Percentiles rank a stretch among this genome's conserved stretches.
These are phyloP conservation scores for Sphenodon punctatus DNA, from an alignment of 2,797 vertebrate species.

Conservation along the genomic window DNA sequence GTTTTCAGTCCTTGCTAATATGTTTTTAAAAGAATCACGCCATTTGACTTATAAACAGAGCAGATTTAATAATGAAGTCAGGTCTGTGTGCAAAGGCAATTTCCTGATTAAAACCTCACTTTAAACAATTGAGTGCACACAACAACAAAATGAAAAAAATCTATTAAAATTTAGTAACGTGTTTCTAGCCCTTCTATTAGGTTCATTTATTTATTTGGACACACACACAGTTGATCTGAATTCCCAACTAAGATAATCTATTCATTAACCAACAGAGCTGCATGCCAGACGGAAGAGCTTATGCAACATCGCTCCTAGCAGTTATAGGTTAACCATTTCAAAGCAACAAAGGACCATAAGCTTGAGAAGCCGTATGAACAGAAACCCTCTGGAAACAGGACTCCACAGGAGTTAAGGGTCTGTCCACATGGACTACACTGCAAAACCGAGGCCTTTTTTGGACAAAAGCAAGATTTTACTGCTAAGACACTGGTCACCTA, in stretches of 20 bases:
- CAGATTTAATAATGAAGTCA: too few species aligned
- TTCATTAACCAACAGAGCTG: not conserved
- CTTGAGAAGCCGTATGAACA: not conserved
- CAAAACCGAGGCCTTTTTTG: not conserved
- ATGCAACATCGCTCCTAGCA: not conserved
- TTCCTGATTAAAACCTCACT: not conserved
- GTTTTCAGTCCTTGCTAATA: too few species aligned
- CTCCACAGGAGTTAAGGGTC: rapidly evolving
- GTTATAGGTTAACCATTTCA: not conserved
- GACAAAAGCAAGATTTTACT: not conserved
- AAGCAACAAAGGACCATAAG: not conserved
- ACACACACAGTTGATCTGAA: not conserved
- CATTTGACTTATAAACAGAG: too few species aligned
- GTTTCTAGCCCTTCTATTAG: not conserved
- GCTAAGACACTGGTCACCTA: too few species aligned
- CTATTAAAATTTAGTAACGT: rapidly evolving
- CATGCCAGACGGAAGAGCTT: not conserved
- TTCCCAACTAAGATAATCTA: not conserved
- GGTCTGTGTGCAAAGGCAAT: rapidly evolving
- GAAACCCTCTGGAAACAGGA: not conserved
- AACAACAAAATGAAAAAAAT: not conserved
- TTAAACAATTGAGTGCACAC: not conserved
- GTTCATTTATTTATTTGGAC: too few species aligned
- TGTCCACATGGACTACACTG: not conserved
- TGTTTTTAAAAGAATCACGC: too few species aligned